These are phyloP conservation scores for Ictalurus furcatus DNA, from an alignment of 2,113 vertebrate genomes.

Conservation along the genomic window DNA sequence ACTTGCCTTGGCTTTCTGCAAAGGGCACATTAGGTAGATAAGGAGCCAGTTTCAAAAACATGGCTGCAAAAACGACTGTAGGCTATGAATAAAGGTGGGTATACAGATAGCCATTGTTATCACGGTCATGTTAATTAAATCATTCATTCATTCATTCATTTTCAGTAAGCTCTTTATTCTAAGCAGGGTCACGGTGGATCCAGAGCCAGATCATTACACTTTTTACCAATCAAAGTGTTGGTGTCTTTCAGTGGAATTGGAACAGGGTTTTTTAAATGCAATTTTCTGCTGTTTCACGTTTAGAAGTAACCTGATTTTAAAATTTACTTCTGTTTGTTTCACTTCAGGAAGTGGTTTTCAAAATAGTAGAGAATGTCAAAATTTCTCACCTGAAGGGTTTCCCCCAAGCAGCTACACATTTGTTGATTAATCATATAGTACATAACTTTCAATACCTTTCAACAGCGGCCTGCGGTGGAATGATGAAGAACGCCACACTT, in stretches of 20 bases:
- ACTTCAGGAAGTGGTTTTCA: neutral
- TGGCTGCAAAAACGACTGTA: neutral
- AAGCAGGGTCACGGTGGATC: neutral
- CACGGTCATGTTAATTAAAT: neutral
- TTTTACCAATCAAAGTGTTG: neutral
- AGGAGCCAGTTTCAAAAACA: neutral
- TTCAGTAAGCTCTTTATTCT: neutral
- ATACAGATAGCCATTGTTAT: neutral
- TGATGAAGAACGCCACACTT: constrained; percentile 86
- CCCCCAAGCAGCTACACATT: neutral
- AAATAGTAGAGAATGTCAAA: neutral
- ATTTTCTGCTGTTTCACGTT: neutral
- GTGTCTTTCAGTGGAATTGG: neutral
- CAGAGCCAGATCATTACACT: neutral
- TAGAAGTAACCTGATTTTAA: no score
- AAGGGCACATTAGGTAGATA: constrained; percentile 8
- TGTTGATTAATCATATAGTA: neutral
- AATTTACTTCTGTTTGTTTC: neutral
- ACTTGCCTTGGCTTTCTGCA: neutral
- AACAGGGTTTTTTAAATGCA: neutral
- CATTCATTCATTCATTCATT: neutral
- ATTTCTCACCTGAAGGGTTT: neutral
- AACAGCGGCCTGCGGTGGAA: constrained; percentile 86
- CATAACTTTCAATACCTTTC: neutral
- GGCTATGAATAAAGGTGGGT: neutral